Base-by-base conservation (phyloP, 2,888 invertebrate species). In the Drosophila lutescens region DNA sequence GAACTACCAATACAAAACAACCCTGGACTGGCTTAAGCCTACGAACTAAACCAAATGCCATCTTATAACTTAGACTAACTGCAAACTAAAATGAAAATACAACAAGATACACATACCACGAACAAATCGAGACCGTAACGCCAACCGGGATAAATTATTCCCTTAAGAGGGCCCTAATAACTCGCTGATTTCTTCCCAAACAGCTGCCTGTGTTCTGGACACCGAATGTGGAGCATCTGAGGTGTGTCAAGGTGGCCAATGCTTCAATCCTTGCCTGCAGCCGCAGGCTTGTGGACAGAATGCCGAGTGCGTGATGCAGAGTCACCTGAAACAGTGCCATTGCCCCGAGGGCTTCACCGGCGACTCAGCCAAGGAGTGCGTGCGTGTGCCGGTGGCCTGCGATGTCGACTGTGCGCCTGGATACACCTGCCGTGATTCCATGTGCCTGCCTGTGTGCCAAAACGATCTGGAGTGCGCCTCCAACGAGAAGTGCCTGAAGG, bases 261-360 rank as follows among this genome's bases (percentile, higher is more conserved):
- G 97, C 90, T 92, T 95, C 44, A 95, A 97, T 92, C 96, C 97
- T 17, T 98, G 97, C 89, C 94, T 95, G 79, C 93, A 95, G 81
- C 94, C 95, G 84, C 94, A 94, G 84, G 94, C 96, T 0, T 98
- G 98, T 90, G 98, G 97, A 54, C 94, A 97, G 88, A 97, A 97
- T 90, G 96, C 97, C 15, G 92, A 95, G 67, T 98, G 98, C 84
- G 93, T 93, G 49, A 94, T 95, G 12, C 93, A 93, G 44, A 95
- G 94, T 85, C 97, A 97, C 89, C 93, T 94, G 13, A 95, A 96
- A 86, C 95, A 95, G 88, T 98, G 98, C 90, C 94, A 94, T 78
- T 98, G 98, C 89, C 97, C 97, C 4, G 93, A 94, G 34, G 96
- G 96, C 54, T 98, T 97, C 90, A 97, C 97, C 34, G 98, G 98